Percentiles rank a stretch among this genome's conserved stretches.
phyloP scores from a whole-genome alignment of 2,888 invertebrate genomes.

The Caenorhabditis imperialis region DNA sequence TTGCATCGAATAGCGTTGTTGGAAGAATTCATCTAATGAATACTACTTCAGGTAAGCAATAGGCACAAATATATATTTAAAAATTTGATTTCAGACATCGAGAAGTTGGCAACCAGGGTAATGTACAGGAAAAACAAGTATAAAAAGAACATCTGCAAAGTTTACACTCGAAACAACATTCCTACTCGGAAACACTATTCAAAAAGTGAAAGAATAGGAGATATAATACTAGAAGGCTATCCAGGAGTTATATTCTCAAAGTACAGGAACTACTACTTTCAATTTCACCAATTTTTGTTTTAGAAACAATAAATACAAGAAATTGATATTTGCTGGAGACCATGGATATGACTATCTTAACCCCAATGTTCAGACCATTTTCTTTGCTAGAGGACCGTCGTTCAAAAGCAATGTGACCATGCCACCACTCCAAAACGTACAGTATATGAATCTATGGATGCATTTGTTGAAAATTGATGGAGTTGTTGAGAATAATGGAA shows the following conservation, averaged over 20 bases:
- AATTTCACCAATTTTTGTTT: background rate
- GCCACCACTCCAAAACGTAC: slow-evolving; percentile 72
- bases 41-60: slow-evolving; percentile 37
- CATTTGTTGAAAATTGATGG: slow-evolving; percentile 44
- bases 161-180: slow-evolving; percentile 62
- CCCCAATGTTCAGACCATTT: slow-evolving; percentile 70
- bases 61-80: background rate
- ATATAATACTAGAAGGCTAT: slow-evolving; percentile 69
- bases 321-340: too few species aligned
- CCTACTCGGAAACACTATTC: slow-evolving; percentile 70
- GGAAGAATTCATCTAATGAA: slow-evolving; percentile 68
- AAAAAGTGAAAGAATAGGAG: slow-evolving; percentile 66
- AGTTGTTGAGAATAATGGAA: slow-evolving; percentile 70
- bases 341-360: slow-evolving; percentile 74
- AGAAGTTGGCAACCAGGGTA: slow-evolving; percentile 57
- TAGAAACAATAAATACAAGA: slow-evolving; percentile 48
- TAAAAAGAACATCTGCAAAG: slow-evolving; percentile 56
- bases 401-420: slow-evolving; percentile 60
- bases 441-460: slow-evolving; percentile 70
- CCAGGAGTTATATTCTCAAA: slow-evolving; percentile 68
- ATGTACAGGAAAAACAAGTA: too few species aligned
- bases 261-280: slow-evolving; percentile 15
- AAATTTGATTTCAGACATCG: slow-evolving; percentile 41
- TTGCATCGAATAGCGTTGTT: slow-evolving; percentile 66
- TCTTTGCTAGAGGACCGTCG: slow-evolving; percentile 75